Conservation (phyloP, 2,113 vertebrate genomes). For the Vombatus ursinus region DNA sequence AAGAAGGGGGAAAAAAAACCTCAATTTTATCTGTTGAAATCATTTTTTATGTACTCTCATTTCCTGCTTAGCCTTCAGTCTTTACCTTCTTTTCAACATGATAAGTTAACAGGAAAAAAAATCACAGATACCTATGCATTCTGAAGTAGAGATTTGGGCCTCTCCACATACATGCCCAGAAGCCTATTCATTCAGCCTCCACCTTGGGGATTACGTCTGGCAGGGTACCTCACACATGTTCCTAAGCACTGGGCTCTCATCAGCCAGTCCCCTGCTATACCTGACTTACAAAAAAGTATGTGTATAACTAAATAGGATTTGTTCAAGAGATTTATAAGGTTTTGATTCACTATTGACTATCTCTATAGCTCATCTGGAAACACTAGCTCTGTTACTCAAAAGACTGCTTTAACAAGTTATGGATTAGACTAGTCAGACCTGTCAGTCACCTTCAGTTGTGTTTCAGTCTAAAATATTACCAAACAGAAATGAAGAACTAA, state of each 20-base stretch:
- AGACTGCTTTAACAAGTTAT: neutral
- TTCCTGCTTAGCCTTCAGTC: neutral
- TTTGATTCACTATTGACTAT: neutral
- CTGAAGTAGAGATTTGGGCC: neutral
- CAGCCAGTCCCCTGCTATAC: neutral
- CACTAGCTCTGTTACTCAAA: neutral
- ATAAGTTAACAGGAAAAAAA: neutral
- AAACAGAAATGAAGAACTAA: slow-evolving; percentile 11
- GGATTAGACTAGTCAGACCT: neutral
- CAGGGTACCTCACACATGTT: neutral
- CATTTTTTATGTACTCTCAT: neutral
- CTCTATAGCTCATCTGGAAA: neutral
- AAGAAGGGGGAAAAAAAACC: neutral
- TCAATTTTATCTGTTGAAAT: neutral
- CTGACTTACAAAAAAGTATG: neutral
- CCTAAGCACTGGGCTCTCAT: neutral
- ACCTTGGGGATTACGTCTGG: neutral
- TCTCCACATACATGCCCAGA: neutral
- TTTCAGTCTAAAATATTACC: slow-evolving; percentile 17
- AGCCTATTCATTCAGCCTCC: neutral
- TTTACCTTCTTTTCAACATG: neutral
- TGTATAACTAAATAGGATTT: neutral
- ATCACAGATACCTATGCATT: neutral
- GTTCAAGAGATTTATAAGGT: neutral
- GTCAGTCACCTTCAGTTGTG: neutral